These are phyloP conservation scores for Drosophila aff. DNA, from an alignment of 1,140 invertebrate species.

Conservation along the genomic window DNA sequence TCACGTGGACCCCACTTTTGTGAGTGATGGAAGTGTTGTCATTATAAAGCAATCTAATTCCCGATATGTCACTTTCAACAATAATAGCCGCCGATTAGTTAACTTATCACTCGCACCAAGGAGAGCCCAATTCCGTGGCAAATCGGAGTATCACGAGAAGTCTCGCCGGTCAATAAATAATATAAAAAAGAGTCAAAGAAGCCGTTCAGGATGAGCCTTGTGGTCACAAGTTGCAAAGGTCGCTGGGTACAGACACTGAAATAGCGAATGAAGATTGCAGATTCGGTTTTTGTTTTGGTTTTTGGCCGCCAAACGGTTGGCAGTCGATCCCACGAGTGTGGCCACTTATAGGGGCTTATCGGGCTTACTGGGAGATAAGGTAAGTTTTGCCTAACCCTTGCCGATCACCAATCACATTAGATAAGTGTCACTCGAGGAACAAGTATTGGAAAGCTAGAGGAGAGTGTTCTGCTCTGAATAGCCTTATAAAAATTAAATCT, in stretches of 20 bases:
- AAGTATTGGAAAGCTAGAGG: constrained; percentile 8
- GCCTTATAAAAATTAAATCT: too few species aligned
- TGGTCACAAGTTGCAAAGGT: constrained; percentile 18
- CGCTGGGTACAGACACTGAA: constrained; percentile 7
- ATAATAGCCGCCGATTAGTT: constrained; percentile 82
- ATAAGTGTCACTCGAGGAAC: constrained; percentile 73
- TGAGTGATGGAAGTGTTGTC: constrained; percentile 49
- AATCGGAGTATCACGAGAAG: constrained; percentile 1
- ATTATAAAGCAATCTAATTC: constrained; percentile 84
- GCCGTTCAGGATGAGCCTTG: constrained; percentile 16
- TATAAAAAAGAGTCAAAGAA: background rate
- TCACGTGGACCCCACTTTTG: constrained; percentile 42
- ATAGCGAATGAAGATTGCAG: constrained; percentile 11
- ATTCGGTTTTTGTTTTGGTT: constrained; percentile 55
- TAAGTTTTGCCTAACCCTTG: constrained; percentile 44
- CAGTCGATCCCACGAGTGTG: constrained; percentile 21
- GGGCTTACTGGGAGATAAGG: constrained; percentile 67
- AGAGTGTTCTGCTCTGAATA: too few species aligned
- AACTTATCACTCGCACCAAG: constrained; percentile 64
- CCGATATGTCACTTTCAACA: constrained; percentile 80
- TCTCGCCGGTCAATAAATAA: constrained; percentile 6
- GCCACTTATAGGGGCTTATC: constrained; percentile 67
- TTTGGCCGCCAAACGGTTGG: constrained; percentile 23
- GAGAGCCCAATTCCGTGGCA: constrained; percentile 9
- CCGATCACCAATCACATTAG: constrained; percentile 49